These are phyloP conservation scores for Eidolon helvum DNA, from an alignment of 2,113 vertebrate species.

Conservation along the genomic window DNA sequence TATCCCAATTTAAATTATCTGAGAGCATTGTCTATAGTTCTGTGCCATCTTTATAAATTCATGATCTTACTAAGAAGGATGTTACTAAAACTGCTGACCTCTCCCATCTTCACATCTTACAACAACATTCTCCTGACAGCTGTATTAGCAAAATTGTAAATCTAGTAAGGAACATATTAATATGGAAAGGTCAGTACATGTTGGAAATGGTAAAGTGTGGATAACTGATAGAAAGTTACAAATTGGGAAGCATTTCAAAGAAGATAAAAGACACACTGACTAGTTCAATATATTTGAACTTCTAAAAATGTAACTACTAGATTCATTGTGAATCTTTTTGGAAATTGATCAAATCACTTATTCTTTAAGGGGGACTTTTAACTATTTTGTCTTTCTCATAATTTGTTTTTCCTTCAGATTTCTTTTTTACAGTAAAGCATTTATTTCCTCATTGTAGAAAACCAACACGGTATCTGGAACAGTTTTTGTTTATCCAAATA, in stretches of 20 bases:
- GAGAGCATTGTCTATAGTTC: neutral
- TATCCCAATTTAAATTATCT: neutral
- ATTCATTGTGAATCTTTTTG: neutral
- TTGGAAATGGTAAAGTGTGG: conserved; percentile 7
- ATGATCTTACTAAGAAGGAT: neutral
- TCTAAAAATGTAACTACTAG: conserved; percentile 36
- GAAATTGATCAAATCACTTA: neutral
- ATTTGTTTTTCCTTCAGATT: neutral
- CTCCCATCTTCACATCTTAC: neutral
- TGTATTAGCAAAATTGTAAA: conserved; percentile 64
- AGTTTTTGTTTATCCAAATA: neutral
- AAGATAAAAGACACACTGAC: neutral
- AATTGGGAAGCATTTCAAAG: neutral
- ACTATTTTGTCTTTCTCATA: neutral
- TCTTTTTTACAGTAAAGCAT: neutral
- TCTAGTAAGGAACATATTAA: conserved; percentile 41
- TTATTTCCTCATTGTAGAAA: neutral
- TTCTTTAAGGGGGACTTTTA: neutral
- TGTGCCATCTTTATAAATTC: conserved; percentile 43
- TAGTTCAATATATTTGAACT: conserved; percentile 11
- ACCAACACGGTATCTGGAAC: neutral
- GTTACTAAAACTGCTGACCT: conserved; percentile 24
- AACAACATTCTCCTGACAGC: conserved; percentile 26
- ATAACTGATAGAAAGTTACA: conserved; percentile 47
- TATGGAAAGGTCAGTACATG: conserved; percentile 52